Percentiles rank a stretch among this genome's conserved stretches.
phyloP scores from a whole-genome alignment of 2,888 invertebrate species.

The Melinopterus prodromus region DNA sequence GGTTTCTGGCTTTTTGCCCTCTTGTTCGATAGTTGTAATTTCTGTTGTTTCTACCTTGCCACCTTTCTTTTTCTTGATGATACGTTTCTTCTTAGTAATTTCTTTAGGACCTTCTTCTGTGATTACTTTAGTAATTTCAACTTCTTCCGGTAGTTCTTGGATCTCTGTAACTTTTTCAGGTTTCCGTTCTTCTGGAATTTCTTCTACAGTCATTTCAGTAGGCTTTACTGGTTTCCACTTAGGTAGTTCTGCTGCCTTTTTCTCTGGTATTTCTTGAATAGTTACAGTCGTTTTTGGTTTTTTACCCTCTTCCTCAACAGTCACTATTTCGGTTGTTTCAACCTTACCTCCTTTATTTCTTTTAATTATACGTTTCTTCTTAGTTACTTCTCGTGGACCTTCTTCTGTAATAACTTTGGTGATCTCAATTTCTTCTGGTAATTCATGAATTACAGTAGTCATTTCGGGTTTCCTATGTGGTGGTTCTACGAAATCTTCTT shows the following conservation, averaged over 20 bases:
- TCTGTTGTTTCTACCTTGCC: slow-evolving; percentile 52
- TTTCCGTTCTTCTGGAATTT: slow-evolving; percentile 24
- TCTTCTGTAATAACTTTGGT: background rate
- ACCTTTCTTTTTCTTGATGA: slow-evolving; percentile 40
- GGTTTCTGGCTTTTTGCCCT: slow-evolving; percentile 52
- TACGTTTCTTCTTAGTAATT: slow-evolving; percentile 40
- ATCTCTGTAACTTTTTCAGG: slow-evolving; percentile 41
- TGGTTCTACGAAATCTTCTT: too few relatives aligned
- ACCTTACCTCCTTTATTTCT: slow-evolving; percentile 5
- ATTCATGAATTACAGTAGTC: background rate
- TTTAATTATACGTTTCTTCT: slow-evolving; percentile 35
- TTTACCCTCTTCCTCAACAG: background rate
- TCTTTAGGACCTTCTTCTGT: slow-evolving; percentile 42
- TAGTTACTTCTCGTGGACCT: slow-evolving; percentile 40
- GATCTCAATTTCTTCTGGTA: slow-evolving; percentile 8
- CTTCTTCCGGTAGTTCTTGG: slow-evolving; percentile 44
- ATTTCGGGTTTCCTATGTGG: background rate
- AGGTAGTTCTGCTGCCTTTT: slow-evolving; percentile 34
- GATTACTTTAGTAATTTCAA: slow-evolving; percentile 44
- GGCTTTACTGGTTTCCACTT: background rate
- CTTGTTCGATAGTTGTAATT: slow-evolving; percentile 51
- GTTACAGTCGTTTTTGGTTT: slow-evolving; percentile 6
- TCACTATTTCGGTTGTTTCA: slow-evolving; percentile 8
- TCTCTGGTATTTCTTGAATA: slow-evolving; percentile 37
- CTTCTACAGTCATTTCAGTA: background rate